A percentile compares a stretch with the other conserved stretches of the same genome.
phyloP scores from a whole-genome alignment of 2,888 invertebrate genomes.

The Epistrophe eligans region DNA sequence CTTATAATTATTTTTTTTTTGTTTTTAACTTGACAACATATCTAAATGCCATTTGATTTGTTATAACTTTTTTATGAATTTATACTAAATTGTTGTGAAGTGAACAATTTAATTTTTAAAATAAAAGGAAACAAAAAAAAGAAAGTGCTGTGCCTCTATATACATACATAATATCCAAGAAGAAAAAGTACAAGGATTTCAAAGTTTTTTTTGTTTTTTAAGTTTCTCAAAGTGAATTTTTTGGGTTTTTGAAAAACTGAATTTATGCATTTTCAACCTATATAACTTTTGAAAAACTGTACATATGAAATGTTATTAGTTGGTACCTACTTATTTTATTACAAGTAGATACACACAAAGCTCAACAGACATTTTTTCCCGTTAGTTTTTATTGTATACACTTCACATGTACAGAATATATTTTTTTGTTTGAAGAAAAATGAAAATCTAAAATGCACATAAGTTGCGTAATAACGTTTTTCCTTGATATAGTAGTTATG shows the following conservation, averaged over 20 bases:
- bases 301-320: slow-evolving; percentile 55
- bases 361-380: slow-evolving; percentile 68
- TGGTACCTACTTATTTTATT: slow-evolving; percentile 67
- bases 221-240: slow-evolving; percentile 22
- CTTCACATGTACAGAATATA: slow-evolving; percentile 35
- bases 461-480: slow-evolving; percentile 71
- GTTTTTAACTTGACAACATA: slow-evolving; percentile 11
- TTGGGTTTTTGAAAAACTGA: slow-evolving; percentile 25
- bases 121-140: slow-evolving; percentile 8
- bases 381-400: slow-evolving; percentile 50
- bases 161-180: background rate
- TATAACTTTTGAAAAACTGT: slow-evolving; percentile 33
- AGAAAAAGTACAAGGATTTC: slow-evolving; percentile 55
- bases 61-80: slow-evolving; percentile 15
- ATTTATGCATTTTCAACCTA: slow-evolving; percentile 14
- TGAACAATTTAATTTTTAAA: slow-evolving; percentile 50
- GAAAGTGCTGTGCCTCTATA: slow-evolving; percentile 50
- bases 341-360: slow-evolving; percentile 75
- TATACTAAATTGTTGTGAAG: slow-evolving; percentile 55
- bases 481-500: slow-evolving; percentile 41
- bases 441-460: slow-evolving; percentile 57
- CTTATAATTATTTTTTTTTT: slow-evolving; percentile 18
- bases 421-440: slow-evolving; percentile 20
- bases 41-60: slow-evolving; percentile 68
- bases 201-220: slow-evolving; percentile 25